These are phyloP conservation scores for Orientallactaga sibirica DNA, from an alignment of 2,797 vertebrate species.

Conservation along the genomic window DNA sequence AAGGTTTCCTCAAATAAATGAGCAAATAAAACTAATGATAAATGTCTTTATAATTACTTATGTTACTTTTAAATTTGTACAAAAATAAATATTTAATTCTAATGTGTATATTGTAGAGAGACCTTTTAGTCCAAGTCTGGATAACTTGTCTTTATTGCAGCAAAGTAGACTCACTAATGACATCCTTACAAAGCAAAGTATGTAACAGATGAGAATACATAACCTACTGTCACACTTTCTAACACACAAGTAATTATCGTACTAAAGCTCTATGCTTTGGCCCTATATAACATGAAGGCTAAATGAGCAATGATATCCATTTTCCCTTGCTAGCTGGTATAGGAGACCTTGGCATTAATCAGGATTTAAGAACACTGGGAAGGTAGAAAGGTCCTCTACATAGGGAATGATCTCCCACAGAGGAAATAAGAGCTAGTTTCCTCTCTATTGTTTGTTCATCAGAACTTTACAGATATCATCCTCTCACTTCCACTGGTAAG, in stretches of 20 bases:
- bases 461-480: neutral
- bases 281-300: neutral
- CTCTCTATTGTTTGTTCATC: neutral
- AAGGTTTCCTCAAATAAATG: conserved; percentile 7
- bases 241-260: neutral
- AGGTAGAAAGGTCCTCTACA: neutral
- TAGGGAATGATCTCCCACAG: neutral
- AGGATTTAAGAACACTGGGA: neutral
- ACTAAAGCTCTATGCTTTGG: neutral
- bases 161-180: neutral
- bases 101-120: neutral
- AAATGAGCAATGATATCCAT: neutral
- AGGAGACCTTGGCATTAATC: neutral
- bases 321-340: neutral
- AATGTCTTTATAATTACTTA: neutral
- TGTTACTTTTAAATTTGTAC: neutral
- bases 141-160: neutral
- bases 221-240: neutral
- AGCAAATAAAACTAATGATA: conserved; percentile 29
- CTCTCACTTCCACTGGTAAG: neutral
- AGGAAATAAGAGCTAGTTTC: neutral
- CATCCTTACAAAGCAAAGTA: neutral
- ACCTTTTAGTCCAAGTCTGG: neutral
- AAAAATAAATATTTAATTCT: conserved; percentile 12
- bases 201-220: neutral